These are phyloP conservation scores for Myotis yumanensis DNA, from an alignment of 2,113 vertebrate species.

Conservation along the genomic window DNA sequence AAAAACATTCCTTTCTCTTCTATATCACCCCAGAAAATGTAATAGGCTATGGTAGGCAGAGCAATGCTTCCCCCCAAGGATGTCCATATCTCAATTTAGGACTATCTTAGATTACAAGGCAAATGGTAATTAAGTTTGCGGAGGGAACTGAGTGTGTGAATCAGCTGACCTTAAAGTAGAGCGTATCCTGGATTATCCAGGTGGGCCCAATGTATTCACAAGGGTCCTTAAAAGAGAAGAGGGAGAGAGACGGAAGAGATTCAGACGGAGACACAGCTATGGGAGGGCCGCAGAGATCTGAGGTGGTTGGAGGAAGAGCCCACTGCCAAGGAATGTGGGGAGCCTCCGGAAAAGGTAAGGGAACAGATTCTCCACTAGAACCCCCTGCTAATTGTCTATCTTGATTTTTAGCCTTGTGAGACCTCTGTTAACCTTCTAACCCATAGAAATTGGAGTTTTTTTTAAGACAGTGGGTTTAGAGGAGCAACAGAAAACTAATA, in stretches of 20 bases:
- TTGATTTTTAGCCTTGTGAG: not conserved
- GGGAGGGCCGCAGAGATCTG: fast-evolving
- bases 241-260: not conserved
- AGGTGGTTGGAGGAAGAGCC: fast-evolving
- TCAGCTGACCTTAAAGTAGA: not conserved
- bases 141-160: not conserved
- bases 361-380: not conserved
- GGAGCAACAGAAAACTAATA: not conserved
- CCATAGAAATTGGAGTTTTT: not conserved
- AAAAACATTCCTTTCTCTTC: not conserved
- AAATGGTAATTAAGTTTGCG: not conserved
- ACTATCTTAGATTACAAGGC: not conserved
- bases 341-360: not conserved
- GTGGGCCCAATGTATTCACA: not conserved
- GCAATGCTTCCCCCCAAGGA: not conserved
- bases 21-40: not conserved
- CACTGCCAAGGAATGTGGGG: not conserved
- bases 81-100: not conserved
- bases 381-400: not conserved
- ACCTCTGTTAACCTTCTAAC: not conserved
- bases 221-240: not conserved
- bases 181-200: not conserved
- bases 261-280: not conserved
- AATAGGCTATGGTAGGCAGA: not conserved
- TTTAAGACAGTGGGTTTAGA: not conserved